Conservation (phyloP, 2,888 invertebrate species). For the Pogonocherus hispidulus region DNA sequence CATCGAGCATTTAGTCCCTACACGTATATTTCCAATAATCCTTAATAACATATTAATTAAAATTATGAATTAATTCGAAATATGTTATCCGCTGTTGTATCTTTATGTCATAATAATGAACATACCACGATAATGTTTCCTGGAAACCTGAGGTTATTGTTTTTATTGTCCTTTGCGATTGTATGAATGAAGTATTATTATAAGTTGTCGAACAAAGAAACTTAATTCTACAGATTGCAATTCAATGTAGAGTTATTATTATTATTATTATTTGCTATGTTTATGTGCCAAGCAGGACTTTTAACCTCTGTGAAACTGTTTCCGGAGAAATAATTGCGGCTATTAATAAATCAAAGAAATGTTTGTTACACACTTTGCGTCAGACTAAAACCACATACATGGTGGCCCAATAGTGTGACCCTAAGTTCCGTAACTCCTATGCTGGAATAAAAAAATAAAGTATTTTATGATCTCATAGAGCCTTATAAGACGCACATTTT, state of each 20-base stretch:
- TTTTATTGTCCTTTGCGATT: conserved; percentile 12
- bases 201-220: conserved; percentile 22
- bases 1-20: too few species aligned
- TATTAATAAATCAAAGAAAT: conserved; percentile 14
- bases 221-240: conserved; percentile 13
- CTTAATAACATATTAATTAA: too few species aligned
- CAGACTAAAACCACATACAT: conserved; percentile 2
- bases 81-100: not conserved
- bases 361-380: conserved; percentile 14
- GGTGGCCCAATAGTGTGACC: too few species aligned
- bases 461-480: too few species aligned
- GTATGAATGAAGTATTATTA: conserved; percentile 13
- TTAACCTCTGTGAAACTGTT: conserved; percentile 18
- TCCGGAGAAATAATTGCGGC: conserved; percentile 21
- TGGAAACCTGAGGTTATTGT: conserved; percentile 18
- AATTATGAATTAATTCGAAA: too few species aligned
- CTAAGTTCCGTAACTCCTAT: too few species aligned
- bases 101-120: not conserved
- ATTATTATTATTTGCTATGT: conserved; percentile 5
- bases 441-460: too few species aligned
- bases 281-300: conserved; percentile 17
- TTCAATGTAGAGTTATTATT: conserved; percentile 9
- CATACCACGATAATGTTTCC: conserved; percentile 18
- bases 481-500: too few species aligned
- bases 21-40: too few species aligned